phyloP scores from a whole-genome alignment of 2,888 invertebrate species.

The Tenthredo amoena region DNA sequence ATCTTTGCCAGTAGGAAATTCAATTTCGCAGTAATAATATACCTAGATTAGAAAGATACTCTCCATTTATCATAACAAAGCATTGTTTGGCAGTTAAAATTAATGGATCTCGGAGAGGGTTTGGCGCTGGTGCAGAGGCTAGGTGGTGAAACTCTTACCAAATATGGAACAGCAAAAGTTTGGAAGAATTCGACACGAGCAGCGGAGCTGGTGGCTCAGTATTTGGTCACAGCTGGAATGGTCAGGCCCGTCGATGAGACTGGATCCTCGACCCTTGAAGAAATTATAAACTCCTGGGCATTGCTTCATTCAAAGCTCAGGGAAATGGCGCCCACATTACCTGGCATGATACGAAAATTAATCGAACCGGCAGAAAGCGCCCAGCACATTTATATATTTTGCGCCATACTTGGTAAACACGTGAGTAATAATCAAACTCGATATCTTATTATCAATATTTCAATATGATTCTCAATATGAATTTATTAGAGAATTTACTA shows the following conservation, averaged over 20 bases:
- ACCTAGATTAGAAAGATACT: background rate
- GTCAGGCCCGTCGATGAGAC: slow-evolving; percentile 78
- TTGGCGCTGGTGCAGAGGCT: slow-evolving; percentile 80
- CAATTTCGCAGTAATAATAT: slow-evolving; percentile 30
- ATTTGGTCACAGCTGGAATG: slow-evolving; percentile 81
- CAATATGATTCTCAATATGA: background rate
- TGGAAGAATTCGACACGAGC: slow-evolving; percentile 81
- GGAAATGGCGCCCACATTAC: slow-evolving; percentile 70
- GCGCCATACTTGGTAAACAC: slow-evolving; percentile 77
- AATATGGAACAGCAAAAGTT: slow-evolving; percentile 79
- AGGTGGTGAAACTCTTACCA: slow-evolving; percentile 75
- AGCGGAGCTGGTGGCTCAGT: slow-evolving; percentile 80
- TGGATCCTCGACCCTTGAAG: slow-evolving; percentile 71
- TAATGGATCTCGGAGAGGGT: slow-evolving; percentile 80
- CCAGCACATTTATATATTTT: slow-evolving; percentile 85
- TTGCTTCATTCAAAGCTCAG: slow-evolving; percentile 73
- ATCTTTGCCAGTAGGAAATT: background rate
- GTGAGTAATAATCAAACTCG: slow-evolving; percentile 69
- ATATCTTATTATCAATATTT: background rate
- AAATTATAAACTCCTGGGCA: slow-evolving; percentile 75
- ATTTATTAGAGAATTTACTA: background rate
- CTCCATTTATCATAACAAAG: background rate
- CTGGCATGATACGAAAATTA: slow-evolving; percentile 77
- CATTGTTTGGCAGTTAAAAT: slow-evolving; percentile 78
- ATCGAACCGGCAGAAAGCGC: slow-evolving; percentile 83